Conservation (phyloP, 2,113 vertebrate species). For the Pterocles burchelli region DNA sequence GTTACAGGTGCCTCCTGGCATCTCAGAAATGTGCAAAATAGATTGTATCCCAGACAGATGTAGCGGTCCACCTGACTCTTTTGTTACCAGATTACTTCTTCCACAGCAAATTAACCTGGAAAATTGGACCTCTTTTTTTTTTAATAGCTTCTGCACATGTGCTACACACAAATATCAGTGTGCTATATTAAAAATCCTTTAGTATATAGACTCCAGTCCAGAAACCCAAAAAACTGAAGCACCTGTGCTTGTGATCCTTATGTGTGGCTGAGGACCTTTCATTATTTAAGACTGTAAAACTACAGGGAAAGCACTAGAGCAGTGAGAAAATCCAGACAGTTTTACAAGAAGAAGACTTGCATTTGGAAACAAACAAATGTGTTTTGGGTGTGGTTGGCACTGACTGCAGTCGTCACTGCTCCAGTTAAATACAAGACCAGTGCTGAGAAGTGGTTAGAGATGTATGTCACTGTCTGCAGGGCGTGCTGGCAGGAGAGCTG, state of each 20-base stretch:
- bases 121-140: background rate
- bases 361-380: background rate
- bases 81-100: background rate
- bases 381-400: background rate
- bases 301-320: background rate
- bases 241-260: accelerated
- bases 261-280: background rate
- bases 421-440: background rate
- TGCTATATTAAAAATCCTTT: background rate
- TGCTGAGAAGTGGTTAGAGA: background rate
- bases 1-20: background rate
- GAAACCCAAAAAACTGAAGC: background rate
- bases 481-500: background rate
- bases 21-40: background rate
- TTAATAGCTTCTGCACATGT: background rate
- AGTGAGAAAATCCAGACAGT: background rate
- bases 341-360: background rate
- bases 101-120: background rate
- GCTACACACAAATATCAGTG: background rate
- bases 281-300: background rate
- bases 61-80: accelerated
- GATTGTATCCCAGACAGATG: background rate
- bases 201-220: background rate
- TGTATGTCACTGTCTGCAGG: background rate
- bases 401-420: background rate